Evolutionary conservation across 2,888 invertebrate species (phyloP), one percentile per base, ranked within the genome.

Genomic region (Ochropleura plecta): DNA sequence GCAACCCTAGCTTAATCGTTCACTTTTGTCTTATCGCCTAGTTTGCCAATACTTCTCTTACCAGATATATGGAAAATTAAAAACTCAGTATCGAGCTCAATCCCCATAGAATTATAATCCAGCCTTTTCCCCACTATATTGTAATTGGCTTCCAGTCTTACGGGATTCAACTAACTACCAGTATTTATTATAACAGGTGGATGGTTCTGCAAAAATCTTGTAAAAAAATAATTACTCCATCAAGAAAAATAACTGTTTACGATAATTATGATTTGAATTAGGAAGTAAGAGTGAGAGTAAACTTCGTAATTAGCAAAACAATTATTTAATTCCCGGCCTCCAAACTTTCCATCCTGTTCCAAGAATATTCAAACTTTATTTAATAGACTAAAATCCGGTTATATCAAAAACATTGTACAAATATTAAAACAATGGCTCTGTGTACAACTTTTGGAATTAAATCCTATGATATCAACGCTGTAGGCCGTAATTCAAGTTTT

Each of bases 381-480:
- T 48, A 30, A 75, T 18, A 5, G 57, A 49, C 12, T 53, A 49
- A 65, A 40, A 14, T 57, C 10, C n/a, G 30, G 9, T 14, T 40
- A 30, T 18, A 42, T 16, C 40, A 49, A 46, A 77, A 49, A 64
- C 42, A 53, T 42, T 64, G n/a, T 53, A 44, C n/a, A n/a, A 70
- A 55, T 16, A 70, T 55, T 59, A 12, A 18, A 55, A 72, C 40
- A 46, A 59, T 18, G 30, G 57, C 10, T 3, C 30, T 60, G 53
- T 57, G 49, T 30, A 16, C 71, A 65, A 71, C n/a, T 70, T 70
- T 75, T 49, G 64, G 7, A 60, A 55, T 55, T 10, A 65, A 72
- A 16, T 53, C 60, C 48, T 73, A 48, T 40, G 53, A 66, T n/a
- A 53, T 60, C 53, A 40, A 65, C 20, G 30, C 30, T 40, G 49